phyloP scores from a whole-genome alignment of 2,888 invertebrate species.

The Tenthredo scrophulariae region DNA sequence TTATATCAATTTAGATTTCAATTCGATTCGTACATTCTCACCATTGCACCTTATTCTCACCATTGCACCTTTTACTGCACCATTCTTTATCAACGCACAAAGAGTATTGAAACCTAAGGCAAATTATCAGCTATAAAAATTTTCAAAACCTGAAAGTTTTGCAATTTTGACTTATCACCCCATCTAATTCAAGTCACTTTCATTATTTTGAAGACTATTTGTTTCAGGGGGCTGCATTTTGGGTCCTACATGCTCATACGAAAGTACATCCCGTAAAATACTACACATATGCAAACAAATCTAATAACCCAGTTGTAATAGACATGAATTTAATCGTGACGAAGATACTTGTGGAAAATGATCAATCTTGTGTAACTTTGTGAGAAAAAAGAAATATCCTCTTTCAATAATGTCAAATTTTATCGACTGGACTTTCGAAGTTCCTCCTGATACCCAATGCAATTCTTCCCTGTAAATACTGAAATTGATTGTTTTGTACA shows the following conservation, averaged over 20 bases:
- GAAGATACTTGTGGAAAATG: too few relatives aligned
- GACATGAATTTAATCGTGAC: too few relatives aligned
- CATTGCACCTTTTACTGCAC: conserved; percentile 16
- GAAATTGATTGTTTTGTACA: neutral
- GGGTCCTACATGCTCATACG: too few relatives aligned
- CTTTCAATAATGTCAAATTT: too few relatives aligned
- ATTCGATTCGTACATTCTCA: neutral
- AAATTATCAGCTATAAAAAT: neutral
- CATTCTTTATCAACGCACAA: conserved; percentile 1
- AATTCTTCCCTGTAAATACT: neutral
- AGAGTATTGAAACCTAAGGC: neutral
- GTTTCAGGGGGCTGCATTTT: too few relatives aligned
- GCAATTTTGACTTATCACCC: neutral
- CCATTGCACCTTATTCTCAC: conserved; percentile 29
- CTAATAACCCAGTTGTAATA: too few relatives aligned
- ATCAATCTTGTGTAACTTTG: too few relatives aligned
- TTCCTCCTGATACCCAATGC: neutral
- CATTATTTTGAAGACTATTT: neutral
- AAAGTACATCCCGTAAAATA: too few relatives aligned
- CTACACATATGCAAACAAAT: too few relatives aligned
- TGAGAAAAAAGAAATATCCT: too few relatives aligned
- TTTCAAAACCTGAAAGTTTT: neutral
- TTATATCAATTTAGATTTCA: neutral
- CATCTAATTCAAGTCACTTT: neutral
- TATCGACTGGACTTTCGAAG: too few relatives aligned